Percentiles rank a stretch among this genome's conserved stretches.
Evolutionary conservation across 2,888 invertebrate genomes (phyloP).

Genomic region (Ormyrus labotus): DNA sequence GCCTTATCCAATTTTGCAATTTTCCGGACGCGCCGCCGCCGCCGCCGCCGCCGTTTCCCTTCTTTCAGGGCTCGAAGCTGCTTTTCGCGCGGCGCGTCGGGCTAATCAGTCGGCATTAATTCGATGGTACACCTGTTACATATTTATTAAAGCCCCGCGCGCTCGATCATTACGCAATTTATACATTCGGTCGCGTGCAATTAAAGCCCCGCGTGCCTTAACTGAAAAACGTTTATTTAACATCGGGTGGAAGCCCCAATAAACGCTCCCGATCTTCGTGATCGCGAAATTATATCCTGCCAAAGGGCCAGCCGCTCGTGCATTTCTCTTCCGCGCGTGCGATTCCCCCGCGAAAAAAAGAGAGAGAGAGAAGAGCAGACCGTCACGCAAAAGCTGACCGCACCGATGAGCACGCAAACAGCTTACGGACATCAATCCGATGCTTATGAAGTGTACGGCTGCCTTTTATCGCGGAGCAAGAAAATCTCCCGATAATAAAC

Average conservation of each 20-base stretch:
- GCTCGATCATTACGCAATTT: not conserved
- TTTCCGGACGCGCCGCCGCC: not conserved
- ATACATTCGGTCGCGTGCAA: not conserved
- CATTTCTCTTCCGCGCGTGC: not conserved
- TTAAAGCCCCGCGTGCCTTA: not conserved
- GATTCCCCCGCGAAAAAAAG: not conserved
- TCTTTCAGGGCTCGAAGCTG: not conserved
- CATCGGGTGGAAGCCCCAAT: not conserved
- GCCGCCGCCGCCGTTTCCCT: conserved; percentile 24
- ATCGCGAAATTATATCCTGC: conserved; percentile 16
- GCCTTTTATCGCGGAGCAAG: too few species aligned
- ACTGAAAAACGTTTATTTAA: conserved; percentile 4
- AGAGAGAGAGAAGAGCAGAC: not conserved
- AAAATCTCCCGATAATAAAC: too few species aligned
- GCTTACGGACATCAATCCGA: too few species aligned
- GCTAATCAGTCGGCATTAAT: not conserved
- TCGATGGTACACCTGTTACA: not conserved
- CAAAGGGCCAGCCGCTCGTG: not conserved
- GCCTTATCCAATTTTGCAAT: not conserved
- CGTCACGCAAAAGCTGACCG: too few species aligned
- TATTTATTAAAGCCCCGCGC: not conserved
- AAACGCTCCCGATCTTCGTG: not conserved
- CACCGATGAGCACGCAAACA: too few species aligned
- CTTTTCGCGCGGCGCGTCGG: not conserved
- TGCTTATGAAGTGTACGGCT: too few species aligned